Evolutionary conservation across 2,888 invertebrate species (phyloP), one percentile per base, ranked within the genome.

Genomic region (Globia sparganii): DNA sequence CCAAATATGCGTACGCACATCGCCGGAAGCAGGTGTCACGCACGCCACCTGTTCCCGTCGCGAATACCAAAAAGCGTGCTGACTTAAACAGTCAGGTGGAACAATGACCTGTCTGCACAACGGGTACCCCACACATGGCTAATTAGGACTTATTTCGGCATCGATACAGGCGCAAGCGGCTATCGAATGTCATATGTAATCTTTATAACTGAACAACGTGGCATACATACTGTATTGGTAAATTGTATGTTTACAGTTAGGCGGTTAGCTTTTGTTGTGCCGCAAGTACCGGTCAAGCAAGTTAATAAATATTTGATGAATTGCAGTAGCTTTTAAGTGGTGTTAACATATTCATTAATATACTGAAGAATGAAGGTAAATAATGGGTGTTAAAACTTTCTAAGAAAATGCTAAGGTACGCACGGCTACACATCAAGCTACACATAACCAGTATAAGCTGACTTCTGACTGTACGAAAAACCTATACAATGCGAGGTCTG

Each of bases 11-110:
- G 93, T 92, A 85, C 79, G 87, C 90, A 80, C 88, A 73, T 76
- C 88, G 82, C 80, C 89, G 95, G 95, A 95, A 95, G 92, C 95
- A 94, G 94, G 94, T 94, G 94, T 90, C 93, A 91, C 91, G 93
- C 90, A 90, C 88, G 89, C 90, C 94, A 93, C 93, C 94, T 95
- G 94, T 91, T 85, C 92, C 68, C 81, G 93, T 85, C 87, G 91
- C 92, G 95, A 94, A 95, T 95, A 94, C 92, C 91, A 93, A 94
- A 93, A 90, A 82, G 85, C 73, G 64, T 85, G 81, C 73, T 77
- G 81, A 78, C 83, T 81, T 84, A 77, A 77, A 84, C 64, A 80
- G 77, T 80, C 79, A 76, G 83, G 77, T 83, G 83, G 93, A 92
- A 93, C 95, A 93, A 94, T 93, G 94, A 95, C 94, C 94, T 84